These are phyloP conservation scores for Gallinago paraguaiae DNA, from an alignment of 2,113 vertebrate genomes.

Conservation along the genomic window DNA sequence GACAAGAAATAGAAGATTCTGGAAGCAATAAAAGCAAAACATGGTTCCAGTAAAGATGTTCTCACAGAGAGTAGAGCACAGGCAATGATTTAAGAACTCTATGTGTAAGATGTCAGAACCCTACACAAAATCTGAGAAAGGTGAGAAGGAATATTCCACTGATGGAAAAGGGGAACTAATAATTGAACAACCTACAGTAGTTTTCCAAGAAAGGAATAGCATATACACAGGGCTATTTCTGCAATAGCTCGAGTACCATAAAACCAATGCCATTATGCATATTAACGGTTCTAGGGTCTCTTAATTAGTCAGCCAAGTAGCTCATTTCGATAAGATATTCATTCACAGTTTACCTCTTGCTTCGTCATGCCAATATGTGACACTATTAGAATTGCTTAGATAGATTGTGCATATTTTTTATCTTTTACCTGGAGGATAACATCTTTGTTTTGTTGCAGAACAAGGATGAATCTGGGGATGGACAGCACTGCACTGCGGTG, in stretches of 20 bases:
- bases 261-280: not conserved
- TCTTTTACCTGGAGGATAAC: not conserved
- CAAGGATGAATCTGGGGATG: not conserved
- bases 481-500: not conserved
- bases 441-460: not conserved
- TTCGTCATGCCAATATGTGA: not conserved
- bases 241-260: not conserved
- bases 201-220: not conserved
- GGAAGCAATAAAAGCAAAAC: not conserved
- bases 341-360: not conserved
- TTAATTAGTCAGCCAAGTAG: not conserved
- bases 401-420: not conserved
- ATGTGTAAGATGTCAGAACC: not conserved
- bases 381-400: not conserved
- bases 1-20: not conserved
- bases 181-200: not conserved
- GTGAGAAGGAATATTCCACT: not conserved
- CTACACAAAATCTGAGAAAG: not conserved
- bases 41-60: accelerated
- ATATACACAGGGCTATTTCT: not conserved
- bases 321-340: not conserved
- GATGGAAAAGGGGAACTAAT: not conserved
- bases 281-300: not conserved
- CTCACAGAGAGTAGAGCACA: not conserved
- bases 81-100: not conserved